A percentile compares a stretch with the other conserved stretches of the same genome.
These are phyloP conservation scores for Aleadryas rufinucha DNA, from an alignment of 2,113 vertebrate genomes.

Conservation along the genomic window DNA sequence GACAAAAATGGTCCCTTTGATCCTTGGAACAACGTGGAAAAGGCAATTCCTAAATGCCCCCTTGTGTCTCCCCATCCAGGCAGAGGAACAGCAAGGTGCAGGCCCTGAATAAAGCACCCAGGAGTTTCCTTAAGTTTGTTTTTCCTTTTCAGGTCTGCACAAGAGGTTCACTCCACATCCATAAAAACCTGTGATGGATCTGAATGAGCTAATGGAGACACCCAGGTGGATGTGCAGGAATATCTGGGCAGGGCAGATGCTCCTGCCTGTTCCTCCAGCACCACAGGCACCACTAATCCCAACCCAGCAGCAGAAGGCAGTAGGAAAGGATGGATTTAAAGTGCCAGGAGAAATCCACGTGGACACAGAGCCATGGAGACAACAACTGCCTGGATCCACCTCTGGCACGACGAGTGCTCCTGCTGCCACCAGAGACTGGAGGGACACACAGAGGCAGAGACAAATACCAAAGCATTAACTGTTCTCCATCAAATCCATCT, in stretches of 20 bases:
- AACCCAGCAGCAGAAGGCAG: not conserved
- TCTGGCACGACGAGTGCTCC: accelerated
- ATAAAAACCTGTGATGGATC: not conserved
- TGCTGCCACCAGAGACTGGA: not conserved
- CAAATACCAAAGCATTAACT: not conserved
- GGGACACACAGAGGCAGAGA: not conserved
- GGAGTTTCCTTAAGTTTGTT: not conserved
- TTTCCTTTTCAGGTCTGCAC: not conserved
- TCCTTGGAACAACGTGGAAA: not conserved
- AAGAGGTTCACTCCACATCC: not conserved
- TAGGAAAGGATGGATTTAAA: not conserved
- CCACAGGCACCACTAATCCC: not conserved
- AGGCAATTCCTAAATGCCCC: not conserved
- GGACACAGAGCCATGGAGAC: not conserved
- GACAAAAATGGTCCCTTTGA: not conserved
- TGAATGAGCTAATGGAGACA: not conserved
- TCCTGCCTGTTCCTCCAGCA: not conserved
- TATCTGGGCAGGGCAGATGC: not conserved
- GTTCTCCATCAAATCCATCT: not conserved
- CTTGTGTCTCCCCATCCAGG: not conserved
- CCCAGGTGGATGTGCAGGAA: not conserved
- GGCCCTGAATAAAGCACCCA: not conserved
- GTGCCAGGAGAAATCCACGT: accelerated
- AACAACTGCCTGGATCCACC: not conserved
- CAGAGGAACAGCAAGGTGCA: not conserved